Base-by-base conservation (phyloP, 1,140 invertebrate species). In the Polypedilum pembai region DNA sequence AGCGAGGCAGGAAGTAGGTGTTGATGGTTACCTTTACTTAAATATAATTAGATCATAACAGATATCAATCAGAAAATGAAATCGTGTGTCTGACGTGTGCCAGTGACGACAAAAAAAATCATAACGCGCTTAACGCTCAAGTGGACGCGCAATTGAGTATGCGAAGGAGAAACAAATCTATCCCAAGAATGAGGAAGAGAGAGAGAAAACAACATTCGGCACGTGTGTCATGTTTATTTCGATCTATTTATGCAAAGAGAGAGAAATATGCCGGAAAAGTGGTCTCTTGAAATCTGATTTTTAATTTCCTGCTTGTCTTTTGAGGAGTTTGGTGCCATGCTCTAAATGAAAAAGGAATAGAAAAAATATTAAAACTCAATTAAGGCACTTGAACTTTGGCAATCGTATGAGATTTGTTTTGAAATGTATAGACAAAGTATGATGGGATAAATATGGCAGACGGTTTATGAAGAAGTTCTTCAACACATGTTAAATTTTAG, bases 281-380 rank as follows among this genome's bases (percentile, higher is more conserved):
- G 45, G 65, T 69, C 65, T 69, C 65, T 69, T 69, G 65, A 69
- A 69, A 69, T 69, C 20, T 69, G 65, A 69, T 69, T 69, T 69
- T 69, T 69, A 69, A 69, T 69, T 69, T 69, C 65, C 65, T 69
- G 65, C 18, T 21, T 56, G 45, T 21, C 65, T 69, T 18, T 21
- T 69, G 0, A 7, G 10, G 1, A 21, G 0, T 69, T 18, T 20
- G 17, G 65, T 69, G 12, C 45, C 45, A 56, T 56, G 4, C 45
- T 56, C 10, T 10, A 56, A 12, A n/a, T 56, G n/a, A 56, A 12
- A n/a, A 56, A 20, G 45, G 12, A 56, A 56, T 56, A 56, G 45
- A 56, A 56, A 56, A 56, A 56, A 56, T 56, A 56, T 56, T 56
- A 56, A 56, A 56, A 56, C n/a, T 69, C 65, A 69, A 69, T 69